Evolutionary conservation across 2,113 vertebrate species (phyloP).

Genomic region (Phalacrocorax pelagicus): DNA sequence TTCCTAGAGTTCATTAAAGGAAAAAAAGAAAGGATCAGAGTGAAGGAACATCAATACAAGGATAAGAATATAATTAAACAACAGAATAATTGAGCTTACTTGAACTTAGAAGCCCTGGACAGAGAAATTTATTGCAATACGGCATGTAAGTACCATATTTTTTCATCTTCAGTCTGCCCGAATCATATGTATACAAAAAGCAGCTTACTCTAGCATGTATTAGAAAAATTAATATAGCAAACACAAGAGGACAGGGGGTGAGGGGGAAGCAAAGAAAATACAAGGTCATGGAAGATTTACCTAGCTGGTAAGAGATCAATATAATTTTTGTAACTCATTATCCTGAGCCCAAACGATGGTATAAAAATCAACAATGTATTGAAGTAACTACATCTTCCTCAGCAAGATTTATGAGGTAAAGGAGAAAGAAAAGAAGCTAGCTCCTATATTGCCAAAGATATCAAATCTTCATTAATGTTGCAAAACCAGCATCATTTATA

Average conservation of each 20-base stretch:
- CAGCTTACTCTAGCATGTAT: neutral
- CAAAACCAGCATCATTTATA: conserved; percentile 37
- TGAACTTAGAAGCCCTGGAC: neutral
- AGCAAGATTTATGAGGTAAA: conserved; percentile 70
- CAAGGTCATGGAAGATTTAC: conserved; percentile 71
- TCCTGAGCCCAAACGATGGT: conserved; percentile 32
- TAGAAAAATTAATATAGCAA: neutral
- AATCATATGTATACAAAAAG: neutral
- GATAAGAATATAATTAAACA: neutral
- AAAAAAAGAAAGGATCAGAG: neutral
- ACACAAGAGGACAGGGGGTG: neutral
- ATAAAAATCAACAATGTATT: conserved; percentile 73
- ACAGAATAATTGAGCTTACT: neutral
- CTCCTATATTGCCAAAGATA: conserved; percentile 25
- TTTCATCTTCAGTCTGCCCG: neutral
- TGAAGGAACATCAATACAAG: neutral
- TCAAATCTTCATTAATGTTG: conserved; percentile 54
- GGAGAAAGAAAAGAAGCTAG: neutral
- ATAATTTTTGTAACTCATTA: conserved; percentile 72
- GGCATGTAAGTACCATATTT: neutral
- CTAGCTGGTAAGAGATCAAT: conserved; percentile 62
- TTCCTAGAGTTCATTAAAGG: neutral
- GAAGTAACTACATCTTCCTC: conserved; percentile 65
- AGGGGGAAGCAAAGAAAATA: conserved; percentile 4
- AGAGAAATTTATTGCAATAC: neutral